A percentile compares a stretch with the other conserved stretches of the same genome.
phyloP scores from a whole-genome alignment of 2,113 vertebrate genomes.

The Nesogale talazaci region DNA sequence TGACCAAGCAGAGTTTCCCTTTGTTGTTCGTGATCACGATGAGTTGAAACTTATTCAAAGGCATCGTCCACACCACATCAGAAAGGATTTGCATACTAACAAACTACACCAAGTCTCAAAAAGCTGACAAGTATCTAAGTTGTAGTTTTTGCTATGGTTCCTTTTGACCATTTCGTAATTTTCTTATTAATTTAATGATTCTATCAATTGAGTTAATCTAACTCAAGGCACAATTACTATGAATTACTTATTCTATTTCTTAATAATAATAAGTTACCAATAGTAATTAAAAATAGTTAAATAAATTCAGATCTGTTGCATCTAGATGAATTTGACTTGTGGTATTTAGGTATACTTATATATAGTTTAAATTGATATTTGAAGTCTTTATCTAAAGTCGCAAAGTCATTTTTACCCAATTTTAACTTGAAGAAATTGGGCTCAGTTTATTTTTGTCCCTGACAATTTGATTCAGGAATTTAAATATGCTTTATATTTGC shows the following conservation, averaged over 20 bases:
- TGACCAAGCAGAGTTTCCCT: not conserved
- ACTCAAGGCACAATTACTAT: constrained; percentile 57
- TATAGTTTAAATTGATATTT: not conserved
- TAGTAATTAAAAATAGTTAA: not conserved
- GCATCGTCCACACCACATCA: not conserved
- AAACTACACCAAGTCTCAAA: not conserved
- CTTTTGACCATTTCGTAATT: not conserved
- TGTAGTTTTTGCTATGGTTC: not conserved
- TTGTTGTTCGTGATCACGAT: not conserved
- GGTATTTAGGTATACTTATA: not conserved
- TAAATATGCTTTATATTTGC: not conserved
- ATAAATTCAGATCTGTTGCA: not conserved
- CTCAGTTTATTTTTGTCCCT: not conserved
- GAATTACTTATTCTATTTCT: constrained; percentile 31
- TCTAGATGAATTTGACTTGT: not conserved
- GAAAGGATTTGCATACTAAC: not conserved
- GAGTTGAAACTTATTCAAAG: not conserved
- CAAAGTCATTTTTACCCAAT: not conserved
- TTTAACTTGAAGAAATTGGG: not conserved
- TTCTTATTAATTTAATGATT: constrained; percentile 9
- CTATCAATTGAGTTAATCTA: constrained; percentile 64
- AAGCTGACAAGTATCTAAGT: not conserved
- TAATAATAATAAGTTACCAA: constrained; percentile 44
- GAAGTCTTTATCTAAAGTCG: not conserved
- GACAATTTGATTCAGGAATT: constrained; percentile 7